Evolutionary conservation across 2,797 vertebrate species (phyloP), one percentile per base, ranked within the genome.

Genomic region (Hydrocynus forskahlii): DNA sequence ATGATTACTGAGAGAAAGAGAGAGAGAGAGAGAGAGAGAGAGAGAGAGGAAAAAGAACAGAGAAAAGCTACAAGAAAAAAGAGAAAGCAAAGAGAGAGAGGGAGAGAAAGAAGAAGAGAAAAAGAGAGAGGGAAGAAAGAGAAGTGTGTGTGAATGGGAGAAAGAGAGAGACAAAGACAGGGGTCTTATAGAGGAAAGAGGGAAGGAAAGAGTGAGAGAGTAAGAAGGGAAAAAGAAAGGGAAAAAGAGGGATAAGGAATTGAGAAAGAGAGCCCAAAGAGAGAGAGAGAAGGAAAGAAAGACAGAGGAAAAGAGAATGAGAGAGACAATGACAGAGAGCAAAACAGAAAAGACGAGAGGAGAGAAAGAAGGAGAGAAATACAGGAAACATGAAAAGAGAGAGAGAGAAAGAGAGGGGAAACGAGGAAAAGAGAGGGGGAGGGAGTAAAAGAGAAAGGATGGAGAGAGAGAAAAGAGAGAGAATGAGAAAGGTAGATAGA

Each of bases 1-100:
- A 78, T 54, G 48, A 83, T 76, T 73, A 80, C 17, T n/a, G 55
- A 52, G 72, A 80, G 23, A 71, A 16, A 63, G 68, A 78, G 23
- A 75, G 48, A 75, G 54, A 48, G 50, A 81, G 43, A 67, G 40
- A 66, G 54, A 75, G 63, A 75, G 9, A 75, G 55, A 38, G n/a
- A 76, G 38, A 14, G 38, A 60, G 38, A 70, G 16, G 54, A 54
- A 40, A 8, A 43, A 52, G 45, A 52, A 29, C 10, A 69, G 48
- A 63, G 19, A 63, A 13, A 40, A 13, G 16, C 6, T 14, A 60
- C 1, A 45, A 14, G 35, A 16, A 69, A 3, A 59, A 54, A 78
- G 63, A 43, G 3, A 72, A 21, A 70, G 12, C 1, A 38, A 17
- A 40, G 52, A 54, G 23, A 73, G 52, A 57, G 13, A 73, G 50